Evolutionary conservation across 2,888 invertebrate genomes (phyloP), one percentile per base, ranked within the genome.

Genomic region (Molanna angustata): DNA sequence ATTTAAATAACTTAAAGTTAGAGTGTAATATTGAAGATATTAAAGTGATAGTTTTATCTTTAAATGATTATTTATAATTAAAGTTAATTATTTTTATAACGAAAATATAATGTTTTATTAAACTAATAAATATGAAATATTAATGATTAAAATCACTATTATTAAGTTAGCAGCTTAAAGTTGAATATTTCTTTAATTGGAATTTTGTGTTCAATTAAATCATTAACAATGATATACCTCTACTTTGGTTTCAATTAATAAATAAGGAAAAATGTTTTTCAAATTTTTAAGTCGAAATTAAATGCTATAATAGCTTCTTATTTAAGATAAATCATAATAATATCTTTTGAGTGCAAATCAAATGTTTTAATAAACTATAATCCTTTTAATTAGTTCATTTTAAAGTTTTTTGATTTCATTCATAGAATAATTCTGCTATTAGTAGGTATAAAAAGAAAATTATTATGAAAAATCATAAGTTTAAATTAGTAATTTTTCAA

Each of bases 31-130:
- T 62, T 74, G 73, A 74, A 74, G 74, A 67, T 71, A 66, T 70
- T 66, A 68, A 57, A 66, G 70, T 66, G 66, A 65, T 66, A 65
- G 49, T 20, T 62, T 37, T 41, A 49, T 54, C 46, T 50, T 54
- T 50, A 52, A 54, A 62, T 55, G 61, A 49, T 62, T 63, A 61
- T 63, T 60, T 65, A 65, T 65, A 37, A 37, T 37, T 37, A 18
- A 37, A 17, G 3, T 45, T 58, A 64, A 76, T 76, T 80, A 74
- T 72, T 76, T 76, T 80, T 80, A 80, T 74, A 79, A 64, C 81
- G 80, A 82, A 83, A 82, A 78, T 80, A 74, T 80, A 82, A 80
- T 65, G 79, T 83, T 80, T 82, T 56, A 27, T 70, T 81, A 80
- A 81, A 82, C 78, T 82, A 81, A 76, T 78, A 79, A 49, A 14